These are phyloP conservation scores for Aproaerema taeniolella DNA, from an alignment of 2,888 invertebrate species.

Conservation along the genomic window DNA sequence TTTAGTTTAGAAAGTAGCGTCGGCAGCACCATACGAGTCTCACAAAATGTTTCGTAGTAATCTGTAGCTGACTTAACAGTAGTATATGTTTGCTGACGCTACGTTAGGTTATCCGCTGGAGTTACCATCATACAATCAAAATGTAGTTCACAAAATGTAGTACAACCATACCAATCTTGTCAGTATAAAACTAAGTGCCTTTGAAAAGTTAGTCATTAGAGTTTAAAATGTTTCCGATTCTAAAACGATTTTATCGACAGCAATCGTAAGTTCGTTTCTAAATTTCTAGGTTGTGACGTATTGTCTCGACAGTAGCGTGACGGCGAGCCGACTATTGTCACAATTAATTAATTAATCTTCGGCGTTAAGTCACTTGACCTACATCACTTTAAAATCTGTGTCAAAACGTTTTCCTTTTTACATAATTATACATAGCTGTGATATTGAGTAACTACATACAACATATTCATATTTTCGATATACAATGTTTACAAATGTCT, in stretches of 20 bases:
- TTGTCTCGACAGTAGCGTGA: too few relatives aligned
- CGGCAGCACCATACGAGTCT: conserved; percentile 10
- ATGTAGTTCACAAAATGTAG: conserved; percentile 66
- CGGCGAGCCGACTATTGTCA: not conserved
- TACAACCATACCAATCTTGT: conserved; percentile 71
- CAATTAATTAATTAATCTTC: not conserved
- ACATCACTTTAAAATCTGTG: not conserved
- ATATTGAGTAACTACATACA: conserved; percentile 8
- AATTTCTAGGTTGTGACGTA: conserved; percentile 52
- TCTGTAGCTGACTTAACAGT: conserved; percentile 18
- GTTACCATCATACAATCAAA: conserved; percentile 76
- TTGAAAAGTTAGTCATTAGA: conserved; percentile 72
- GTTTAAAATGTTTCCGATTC: conserved; percentile 52
- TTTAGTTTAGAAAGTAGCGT: conserved; percentile 50
- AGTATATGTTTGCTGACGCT: conserved; percentile 46
- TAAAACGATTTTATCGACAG: conserved; percentile 32
- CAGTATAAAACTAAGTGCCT: conserved; percentile 73
- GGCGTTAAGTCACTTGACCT: not conserved
- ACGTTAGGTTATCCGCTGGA: conserved; percentile 57
- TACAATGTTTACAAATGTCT: conserved; percentile 5
- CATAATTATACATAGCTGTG: not conserved
- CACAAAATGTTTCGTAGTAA: not conserved
- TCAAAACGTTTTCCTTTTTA: not conserved
- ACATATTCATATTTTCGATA: conserved; percentile 11
- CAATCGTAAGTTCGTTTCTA: conserved; percentile 36